Evolutionary conservation across 2,888 invertebrate species (phyloP).

Genomic region (Tenodera sinensis): DNA sequence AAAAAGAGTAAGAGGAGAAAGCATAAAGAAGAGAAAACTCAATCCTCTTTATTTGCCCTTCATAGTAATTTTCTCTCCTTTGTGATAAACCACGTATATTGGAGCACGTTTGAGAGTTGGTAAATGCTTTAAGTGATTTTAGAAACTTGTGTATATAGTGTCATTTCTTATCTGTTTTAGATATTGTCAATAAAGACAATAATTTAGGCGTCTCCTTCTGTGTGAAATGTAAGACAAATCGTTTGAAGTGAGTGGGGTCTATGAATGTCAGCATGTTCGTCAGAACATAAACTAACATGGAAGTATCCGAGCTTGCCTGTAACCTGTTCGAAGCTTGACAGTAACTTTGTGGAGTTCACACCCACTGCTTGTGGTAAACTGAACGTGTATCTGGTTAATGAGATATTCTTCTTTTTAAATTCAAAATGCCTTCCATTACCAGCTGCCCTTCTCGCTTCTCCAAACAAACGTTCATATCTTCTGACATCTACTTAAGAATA

Average conservation of each 20-base stretch:
- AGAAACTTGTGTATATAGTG: no score
- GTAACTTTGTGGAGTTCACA: not conserved
- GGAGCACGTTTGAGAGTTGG: no score
- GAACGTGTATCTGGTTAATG: slow-evolving; percentile 10
- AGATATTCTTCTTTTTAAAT: slow-evolving; percentile 16
- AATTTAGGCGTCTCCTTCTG: no score
- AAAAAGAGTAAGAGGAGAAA: no score
- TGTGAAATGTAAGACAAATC: no score
- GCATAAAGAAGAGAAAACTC: no score
- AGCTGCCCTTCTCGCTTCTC: not conserved
- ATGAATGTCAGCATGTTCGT: not conserved
- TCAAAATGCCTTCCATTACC: slow-evolving; percentile 15
- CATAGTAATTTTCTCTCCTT: no score
- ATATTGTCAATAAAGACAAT: no score
- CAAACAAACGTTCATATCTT: slow-evolving; percentile 15
- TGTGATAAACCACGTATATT: no score
- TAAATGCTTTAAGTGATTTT: no score
- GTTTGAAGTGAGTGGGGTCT: not conserved
- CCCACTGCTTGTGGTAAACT: slow-evolving; percentile 6
- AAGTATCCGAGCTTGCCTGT: not conserved
- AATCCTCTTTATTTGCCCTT: no score
- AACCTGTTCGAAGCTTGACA: not conserved
- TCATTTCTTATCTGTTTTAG: no score
- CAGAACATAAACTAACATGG: not conserved
- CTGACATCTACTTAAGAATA: slow-evolving; percentile 18